phyloP scores from a whole-genome alignment of 1,140 invertebrate species.

The Gyrodactylus bullatarudis region DNA sequence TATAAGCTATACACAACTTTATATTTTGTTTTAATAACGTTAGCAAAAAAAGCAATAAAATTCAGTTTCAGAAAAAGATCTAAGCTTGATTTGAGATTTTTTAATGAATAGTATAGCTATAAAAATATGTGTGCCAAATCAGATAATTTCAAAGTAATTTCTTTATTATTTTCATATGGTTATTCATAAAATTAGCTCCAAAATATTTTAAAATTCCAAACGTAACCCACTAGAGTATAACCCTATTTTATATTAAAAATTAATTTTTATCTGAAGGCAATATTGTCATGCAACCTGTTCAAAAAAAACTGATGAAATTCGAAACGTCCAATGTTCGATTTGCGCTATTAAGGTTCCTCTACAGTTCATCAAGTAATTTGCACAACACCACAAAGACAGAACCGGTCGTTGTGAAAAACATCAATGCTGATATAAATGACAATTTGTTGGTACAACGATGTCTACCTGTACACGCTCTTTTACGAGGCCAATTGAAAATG shows the following conservation, averaged over 20 bases:
- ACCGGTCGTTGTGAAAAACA: too few relatives aligned
- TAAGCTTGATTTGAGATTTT: background rate
- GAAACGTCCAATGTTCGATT: background rate
- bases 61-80: too few relatives aligned
- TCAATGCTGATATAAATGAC: too few relatives aligned
- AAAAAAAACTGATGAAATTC: background rate
- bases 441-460: too few relatives aligned
- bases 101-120: background rate
- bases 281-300: background rate
- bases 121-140: background rate
- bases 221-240: background rate
- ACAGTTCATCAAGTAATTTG: background rate
- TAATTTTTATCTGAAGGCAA: background rate
- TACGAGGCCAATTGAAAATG: too few relatives aligned
- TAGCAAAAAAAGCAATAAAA: too few relatives aligned
- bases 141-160: too few relatives aligned
- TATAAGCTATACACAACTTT: too few relatives aligned
- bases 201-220: background rate
- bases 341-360: background rate
- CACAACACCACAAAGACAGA: too few relatives aligned
- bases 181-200: background rate
- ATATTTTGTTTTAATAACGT: too few relatives aligned
- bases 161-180: background rate
- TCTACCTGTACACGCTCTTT: too few relatives aligned
- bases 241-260: too few relatives aligned